Base-by-base conservation (phyloP, 1,140 invertebrate species). In the Anoplolepis gracilipes region DNA sequence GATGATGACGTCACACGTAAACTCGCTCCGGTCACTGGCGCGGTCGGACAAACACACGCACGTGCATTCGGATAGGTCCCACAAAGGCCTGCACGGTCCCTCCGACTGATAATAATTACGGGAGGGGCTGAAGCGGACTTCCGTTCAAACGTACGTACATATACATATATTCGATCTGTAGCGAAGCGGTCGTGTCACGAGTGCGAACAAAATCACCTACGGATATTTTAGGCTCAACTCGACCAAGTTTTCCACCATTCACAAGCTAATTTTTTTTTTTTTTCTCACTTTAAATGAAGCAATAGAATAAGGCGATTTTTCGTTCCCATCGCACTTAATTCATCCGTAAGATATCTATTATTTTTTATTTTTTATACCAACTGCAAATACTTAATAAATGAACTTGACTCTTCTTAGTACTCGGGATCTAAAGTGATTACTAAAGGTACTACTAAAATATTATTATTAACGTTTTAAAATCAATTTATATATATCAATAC, bases 41-140 rank as follows among this genome's bases (percentile, higher is more conserved):
- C 30, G 85, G 39, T 64, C 39, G 55, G 65, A 61, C 70, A 55
- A 8, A 64, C 39, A 39, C 49, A 59, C 73, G 69, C 13, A 6
- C 28, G 36, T 30, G 65, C 81, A 42, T 76, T 69, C 61, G 73
- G 85, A 42, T 73, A 81, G 76, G 72, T 78, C 28, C 85, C 79
- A 91, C 87, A 86, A 90, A 86, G 84, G 61, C 70, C 55, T 77
- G 36, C 72, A 28, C 64, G 85, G 78, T 81, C 87, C 67, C 84
- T 61, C 77, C 46, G 73, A 79, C 87, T 86, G 91, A 90, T 92
- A 91, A 92, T 92, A 93, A 94, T 94, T 93, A 92, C 91, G 88
- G 91, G 92, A 93, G 92, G 92, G 93, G 90, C 92, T 90, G 90
- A 89, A 92, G 92, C 93, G 90, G 81, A 93, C 93, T 93, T 94